Conservation (phyloP, 2,888 invertebrate genomes). For the Ophion ventricosus region DNA sequence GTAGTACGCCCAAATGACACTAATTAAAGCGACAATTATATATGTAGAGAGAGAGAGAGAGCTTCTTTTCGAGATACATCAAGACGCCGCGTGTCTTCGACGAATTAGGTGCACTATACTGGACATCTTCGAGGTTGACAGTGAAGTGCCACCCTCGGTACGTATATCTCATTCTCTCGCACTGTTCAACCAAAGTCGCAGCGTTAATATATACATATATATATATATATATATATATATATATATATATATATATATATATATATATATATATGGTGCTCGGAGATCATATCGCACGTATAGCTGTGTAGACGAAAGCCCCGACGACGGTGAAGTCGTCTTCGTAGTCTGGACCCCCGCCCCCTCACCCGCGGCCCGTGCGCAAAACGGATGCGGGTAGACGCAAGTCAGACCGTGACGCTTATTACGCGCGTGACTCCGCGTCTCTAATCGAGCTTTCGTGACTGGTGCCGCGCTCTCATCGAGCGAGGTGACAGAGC, state of each 20-base stretch:
- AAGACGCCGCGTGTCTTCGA: constrained; percentile 29
- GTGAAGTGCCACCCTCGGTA: constrained; percentile 9
- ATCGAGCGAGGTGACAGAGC: constrained; percentile 39
- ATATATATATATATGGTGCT: background rate
- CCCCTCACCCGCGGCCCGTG: background rate
- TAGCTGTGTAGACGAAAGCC: constrained; percentile 33
- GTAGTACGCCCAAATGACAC: too few species aligned
- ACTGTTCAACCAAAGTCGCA: constrained; percentile 2
- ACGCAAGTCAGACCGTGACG: constrained; percentile 67
- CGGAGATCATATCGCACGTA: background rate
- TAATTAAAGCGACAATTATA: background rate
- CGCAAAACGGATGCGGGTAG: constrained; percentile 60
- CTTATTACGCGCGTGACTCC: constrained; percentile 76
- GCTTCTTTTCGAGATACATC: constrained; percentile 1
- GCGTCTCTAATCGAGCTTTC: constrained; percentile 78
- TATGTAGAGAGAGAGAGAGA: background rate
- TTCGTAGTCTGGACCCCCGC: constrained; percentile 50
- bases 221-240: background rate
- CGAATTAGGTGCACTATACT: constrained; percentile 35
- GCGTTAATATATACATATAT: background rate
- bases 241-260: background rate
- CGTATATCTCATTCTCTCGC: background rate
- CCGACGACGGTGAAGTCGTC: constrained; percentile 33
- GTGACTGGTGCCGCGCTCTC: constrained; percentile 72
- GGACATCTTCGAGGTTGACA: constrained; percentile 42